These are phyloP conservation scores for Ibycter americanus DNA, from an alignment of 2,797 vertebrate genomes.

Conservation along the genomic window DNA sequence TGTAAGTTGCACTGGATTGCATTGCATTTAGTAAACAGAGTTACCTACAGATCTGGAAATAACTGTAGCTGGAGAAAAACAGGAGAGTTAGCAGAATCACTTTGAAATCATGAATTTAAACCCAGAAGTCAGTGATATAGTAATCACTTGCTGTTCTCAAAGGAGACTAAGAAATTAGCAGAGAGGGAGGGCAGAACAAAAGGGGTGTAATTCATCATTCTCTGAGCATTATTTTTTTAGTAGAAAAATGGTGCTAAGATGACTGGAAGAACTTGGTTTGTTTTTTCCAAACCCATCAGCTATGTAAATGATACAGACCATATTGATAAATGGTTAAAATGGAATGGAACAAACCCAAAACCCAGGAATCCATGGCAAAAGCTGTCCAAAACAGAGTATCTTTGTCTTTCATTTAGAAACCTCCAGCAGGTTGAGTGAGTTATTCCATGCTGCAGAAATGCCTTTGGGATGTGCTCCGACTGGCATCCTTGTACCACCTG, in stretches of 20 bases:
- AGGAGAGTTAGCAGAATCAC: neutral
- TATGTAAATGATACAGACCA: neutral
- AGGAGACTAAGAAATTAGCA: neutral
- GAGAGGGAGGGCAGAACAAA: neutral
- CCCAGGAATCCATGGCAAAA: neutral
- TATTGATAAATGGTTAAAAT: neutral
- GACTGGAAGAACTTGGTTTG: neutral
- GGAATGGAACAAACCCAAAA: neutral
- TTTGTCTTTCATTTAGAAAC: neutral
- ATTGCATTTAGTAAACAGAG: neutral
- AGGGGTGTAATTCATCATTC: constrained; percentile 10
- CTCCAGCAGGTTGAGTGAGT: constrained; percentile 6
- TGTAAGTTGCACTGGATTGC: neutral
- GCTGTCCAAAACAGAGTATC: constrained; percentile 6
- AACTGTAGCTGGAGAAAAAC: neutral
- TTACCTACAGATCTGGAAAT: neutral
- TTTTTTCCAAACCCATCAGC: neutral
- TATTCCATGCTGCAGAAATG: constrained; percentile 2
- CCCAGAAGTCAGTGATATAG: neutral
- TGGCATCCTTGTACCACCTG: constrained; percentile 19
- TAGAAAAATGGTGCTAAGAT: neutral
- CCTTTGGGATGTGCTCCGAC: constrained; percentile 27
- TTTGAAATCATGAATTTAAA: neutral
- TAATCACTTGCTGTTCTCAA: neutral
- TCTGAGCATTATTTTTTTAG: neutral